Evolutionary conservation across 1,140 invertebrate genomes (phyloP), one percentile per base, ranked within the genome.

Genomic region (Oedothorax gibbosus): DNA sequence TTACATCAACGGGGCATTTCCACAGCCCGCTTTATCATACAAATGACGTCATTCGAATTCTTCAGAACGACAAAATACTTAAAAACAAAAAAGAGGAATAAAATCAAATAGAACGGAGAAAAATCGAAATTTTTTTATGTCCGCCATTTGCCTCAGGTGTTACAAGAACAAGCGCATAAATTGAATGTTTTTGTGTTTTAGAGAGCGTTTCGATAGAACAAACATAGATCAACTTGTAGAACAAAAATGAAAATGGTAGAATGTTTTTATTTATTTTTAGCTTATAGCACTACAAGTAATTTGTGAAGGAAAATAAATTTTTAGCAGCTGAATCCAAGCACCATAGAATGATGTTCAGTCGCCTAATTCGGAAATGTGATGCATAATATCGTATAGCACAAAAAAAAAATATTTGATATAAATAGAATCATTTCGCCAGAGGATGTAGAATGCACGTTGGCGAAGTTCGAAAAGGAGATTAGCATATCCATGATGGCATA

Each of bases 91-190:
- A 54, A 60, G 65, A 77, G 14, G 49, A 77, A 65, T n/a, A 77
- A 64, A 77, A 64, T 50, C 49, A 50, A 18, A 68, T 68, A 21
- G 8, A n/a, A 71, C 10, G 18, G 18, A 51, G 21, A 65, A 79
- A 79, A 53, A 15, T 21, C n/a, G 54, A 54, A 62, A 51, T 54
- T 79, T 79, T 79, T 79, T 79, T 79, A 79, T 79, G 64, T 49
- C 60, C 20, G 57, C 71, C 81, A 84, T 84, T 84, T 72, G 81
- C 81, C 81, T 51, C 81, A 84, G 81, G 81, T 84, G 81, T 75
- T 64, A 51, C 81, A 51, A 84, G 62, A 35, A 76, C 81, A 84
- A 21, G 81, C 35, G 81, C 72, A 84, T 84, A 84, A 84, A 84
- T 84, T 84, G 81, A 84, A 84, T 75, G 66, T 75, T 84, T 35